Base-by-base conservation (phyloP, 1,140 invertebrate species). In the Colletes gigas region DNA sequence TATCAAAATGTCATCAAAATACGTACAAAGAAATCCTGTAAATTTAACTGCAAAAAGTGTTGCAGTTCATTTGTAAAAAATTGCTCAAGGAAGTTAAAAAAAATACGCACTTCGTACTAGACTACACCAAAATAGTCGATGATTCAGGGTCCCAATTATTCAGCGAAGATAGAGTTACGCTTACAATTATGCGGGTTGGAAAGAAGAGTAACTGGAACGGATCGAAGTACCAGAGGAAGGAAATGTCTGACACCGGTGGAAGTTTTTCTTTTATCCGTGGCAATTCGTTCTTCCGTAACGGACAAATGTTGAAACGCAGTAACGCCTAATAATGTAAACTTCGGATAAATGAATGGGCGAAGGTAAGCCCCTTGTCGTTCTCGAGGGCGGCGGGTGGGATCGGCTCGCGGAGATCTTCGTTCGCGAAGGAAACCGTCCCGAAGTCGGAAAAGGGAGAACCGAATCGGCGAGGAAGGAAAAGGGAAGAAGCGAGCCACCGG, bases 321-420 rank as follows among this genome's bases (percentile, higher is more conserved):
- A 88, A 90, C 87, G 87, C 86, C 89, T 92, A 92, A 92, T 91
- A 92, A 92, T 89, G 89, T 89, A 92, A 92, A 87, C 88, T 83
- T 41, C 50, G 79, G 88, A 84, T 80, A 88, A 87, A 87, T 81
- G 83, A 87, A 89, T 88, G 87, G 86, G 82, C 72, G 82, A 84
- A 79, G 81, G 74, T 85, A 80, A 85, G 78, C 83, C 50, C 75
- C 84, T 86, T 74, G 74, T 86, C 75, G 83, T 65, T 39, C 59
- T 30, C 50, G 63, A 69, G 75, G 57, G 12, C 14, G 54, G 39
- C 17, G 14, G 30, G 41, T 59, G 67, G 67, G 81, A 79, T 71
- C 76, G 67, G 7, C 62, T 70, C 19, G 47, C 63, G 50, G 59
- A n/a, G 59, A 47, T 30, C 30, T 70, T 69, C 39, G 30, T 44